Evolutionary conservation across 2,797 vertebrate genomes (phyloP), one percentile per base, ranked within the genome.

Genomic region (Hyperoplus immaculatus): DNA sequence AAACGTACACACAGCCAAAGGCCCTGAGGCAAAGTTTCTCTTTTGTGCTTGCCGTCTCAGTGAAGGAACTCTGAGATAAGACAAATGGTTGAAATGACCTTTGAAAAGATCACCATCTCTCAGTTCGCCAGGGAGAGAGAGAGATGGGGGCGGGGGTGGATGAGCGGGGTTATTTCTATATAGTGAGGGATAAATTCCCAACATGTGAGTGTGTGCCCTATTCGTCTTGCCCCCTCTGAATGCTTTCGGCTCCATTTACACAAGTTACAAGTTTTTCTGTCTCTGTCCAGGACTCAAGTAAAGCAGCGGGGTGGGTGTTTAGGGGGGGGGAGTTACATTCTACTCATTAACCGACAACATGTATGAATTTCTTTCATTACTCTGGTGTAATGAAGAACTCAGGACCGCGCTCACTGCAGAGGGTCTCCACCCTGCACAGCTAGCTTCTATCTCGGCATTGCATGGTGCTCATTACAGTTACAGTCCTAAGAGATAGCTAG

Each of bases 81-180:
- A 93, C 89, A 90, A 93, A 93, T 88, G 81, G 87, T 93, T 85
- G 58, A 87, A 89, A 89, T 91, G 88, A 94, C 91, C 93, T 93
- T 94, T 94, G 85, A 78, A 92, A 93, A 92, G 89, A 94, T 93
- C 91, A 90, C 87, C 83, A 80, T 90, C 83, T 84, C 87, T 84
- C 79, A 14, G 85, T 79, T 82, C 39, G 64, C 75, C 84, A 3
- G 29, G 72, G 83, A 89, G 75, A 72, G 62, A 55, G 42, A 72
- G 78, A 61, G 80, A 61, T 54, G 68, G 63, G 55, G 61, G 67
- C 69, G 81, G 58, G 69, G 51, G 68, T 49, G 72, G 47, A 51
- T 55, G 36, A 69, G 61, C 61, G 53, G 67, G 75, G 73, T 61
- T 80, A 68, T 84, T 89, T 93, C 84, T 80, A 78, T 78, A 82